Conservation (phyloP, 2,797 vertebrate species). For the Hafferia zeledoni region DNA sequence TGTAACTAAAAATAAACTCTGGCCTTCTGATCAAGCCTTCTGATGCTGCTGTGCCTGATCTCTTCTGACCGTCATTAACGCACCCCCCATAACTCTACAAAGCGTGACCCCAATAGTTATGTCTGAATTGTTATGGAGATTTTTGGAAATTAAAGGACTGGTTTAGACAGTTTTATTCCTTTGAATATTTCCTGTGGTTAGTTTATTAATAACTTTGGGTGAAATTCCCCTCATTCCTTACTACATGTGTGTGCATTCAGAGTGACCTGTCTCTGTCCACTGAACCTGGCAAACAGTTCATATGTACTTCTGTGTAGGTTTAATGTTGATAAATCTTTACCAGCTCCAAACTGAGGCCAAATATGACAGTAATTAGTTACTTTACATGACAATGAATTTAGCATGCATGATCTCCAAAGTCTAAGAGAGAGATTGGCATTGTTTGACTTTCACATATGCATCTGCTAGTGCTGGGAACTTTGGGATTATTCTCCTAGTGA, state of each 20-base stretch:
- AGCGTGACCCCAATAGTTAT: neutral
- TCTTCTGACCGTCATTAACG: too few relatives aligned
- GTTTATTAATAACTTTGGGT: neutral
- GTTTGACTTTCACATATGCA: neutral
- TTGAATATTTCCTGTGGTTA: neutral
- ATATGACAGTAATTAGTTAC: neutral
- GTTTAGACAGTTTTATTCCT: neutral
- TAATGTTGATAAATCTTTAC: neutral
- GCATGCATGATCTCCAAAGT: neutral
- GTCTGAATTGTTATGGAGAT: neutral
- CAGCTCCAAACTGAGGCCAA: neutral
- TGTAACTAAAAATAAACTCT: too few relatives aligned
- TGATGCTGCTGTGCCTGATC: too few relatives aligned
- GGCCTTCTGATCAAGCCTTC: too few relatives aligned
- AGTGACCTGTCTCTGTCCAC: neutral
- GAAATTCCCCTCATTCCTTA: neutral
- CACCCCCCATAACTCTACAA: too few relatives aligned
- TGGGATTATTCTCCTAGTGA: neutral
- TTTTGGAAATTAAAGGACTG: neutral
- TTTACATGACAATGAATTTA: neutral
- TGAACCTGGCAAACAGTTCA: neutral
- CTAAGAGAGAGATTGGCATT: neutral
- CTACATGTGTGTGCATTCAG: neutral
- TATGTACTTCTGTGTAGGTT: neutral
- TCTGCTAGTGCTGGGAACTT: neutral